Evolutionary conservation across 2,888 invertebrate species (phyloP).

Genomic region (Hydriomena furcata): DNA sequence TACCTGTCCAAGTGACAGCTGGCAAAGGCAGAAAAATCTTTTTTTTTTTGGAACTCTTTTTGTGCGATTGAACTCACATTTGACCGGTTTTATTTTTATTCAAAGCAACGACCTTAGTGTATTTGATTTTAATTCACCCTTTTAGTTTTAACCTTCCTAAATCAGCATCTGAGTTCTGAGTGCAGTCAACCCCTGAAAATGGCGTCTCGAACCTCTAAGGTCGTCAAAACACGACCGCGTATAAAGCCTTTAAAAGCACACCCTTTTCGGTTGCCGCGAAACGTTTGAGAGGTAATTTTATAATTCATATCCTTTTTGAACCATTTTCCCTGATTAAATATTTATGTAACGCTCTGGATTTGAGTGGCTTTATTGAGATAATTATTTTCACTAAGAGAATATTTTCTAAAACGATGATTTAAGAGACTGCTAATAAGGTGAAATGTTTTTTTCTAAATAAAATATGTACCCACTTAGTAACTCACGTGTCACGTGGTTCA

Average conservation of each 20-base stretch:
- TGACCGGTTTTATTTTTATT: no score
- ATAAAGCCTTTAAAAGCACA: slow-evolving; percentile 62
- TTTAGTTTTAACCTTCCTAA: slow-evolving; percentile 3
- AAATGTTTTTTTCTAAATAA: no score
- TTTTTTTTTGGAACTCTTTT: no score
- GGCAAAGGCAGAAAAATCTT: no score
- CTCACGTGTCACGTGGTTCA: neutral
- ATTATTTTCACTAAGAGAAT: slow-evolving; percentile 50
- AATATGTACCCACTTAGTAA: neutral
- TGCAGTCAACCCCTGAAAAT: slow-evolving; percentile 58
- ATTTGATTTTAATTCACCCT: slow-evolving; percentile 2
- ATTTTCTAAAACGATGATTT: slow-evolving; percentile 33
- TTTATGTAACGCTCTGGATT: slow-evolving; percentile 67
- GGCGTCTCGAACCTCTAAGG: slow-evolving; percentile 42
- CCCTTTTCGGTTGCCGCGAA: slow-evolving; percentile 69
- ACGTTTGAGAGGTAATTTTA: slow-evolving; percentile 76
- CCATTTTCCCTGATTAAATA: slow-evolving; percentile 77
- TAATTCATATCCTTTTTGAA: slow-evolving; percentile 77
- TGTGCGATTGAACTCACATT: no score
- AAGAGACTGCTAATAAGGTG: no score
- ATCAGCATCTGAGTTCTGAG: slow-evolving; percentile 31
- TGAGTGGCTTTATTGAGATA: slow-evolving; percentile 62
- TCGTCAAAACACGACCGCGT: slow-evolving; percentile 47
- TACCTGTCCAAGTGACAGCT: no score
- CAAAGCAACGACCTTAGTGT: neutral